Conservation (phyloP, 2,888 invertebrate genomes). For the Eulithis testata region DNA sequence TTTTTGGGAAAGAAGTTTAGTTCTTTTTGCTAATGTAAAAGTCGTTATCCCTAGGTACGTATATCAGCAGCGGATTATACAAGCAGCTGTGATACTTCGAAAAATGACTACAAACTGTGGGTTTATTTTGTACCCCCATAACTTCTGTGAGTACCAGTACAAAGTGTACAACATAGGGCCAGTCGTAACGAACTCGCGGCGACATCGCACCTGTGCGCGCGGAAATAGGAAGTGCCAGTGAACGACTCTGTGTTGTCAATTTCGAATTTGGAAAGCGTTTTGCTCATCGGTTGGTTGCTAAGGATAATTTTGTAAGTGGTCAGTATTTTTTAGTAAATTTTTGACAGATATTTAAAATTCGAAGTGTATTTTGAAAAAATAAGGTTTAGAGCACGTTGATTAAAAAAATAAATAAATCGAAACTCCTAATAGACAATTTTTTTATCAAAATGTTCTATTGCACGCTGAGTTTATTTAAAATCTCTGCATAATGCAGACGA, state of each 20-base stretch:
- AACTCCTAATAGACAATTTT: no score
- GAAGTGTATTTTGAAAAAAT: no score
- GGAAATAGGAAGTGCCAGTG: conserved; percentile 77
- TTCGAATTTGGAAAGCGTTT: conserved; percentile 58
- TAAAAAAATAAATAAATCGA: no score
- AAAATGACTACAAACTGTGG: conserved; percentile 7
- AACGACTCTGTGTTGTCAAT: conserved; percentile 51
- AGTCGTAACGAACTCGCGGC: conserved; percentile 56
- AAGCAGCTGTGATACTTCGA: neutral
- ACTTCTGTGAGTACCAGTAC: conserved; percentile 5
- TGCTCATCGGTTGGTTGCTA: conserved; percentile 42
- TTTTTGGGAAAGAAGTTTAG: no score
- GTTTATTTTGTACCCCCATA: conserved; percentile 7
- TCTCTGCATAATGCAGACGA: no score
- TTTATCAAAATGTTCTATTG: no score
- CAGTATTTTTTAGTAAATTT: conserved; percentile 14
- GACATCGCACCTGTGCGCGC: conserved; percentile 56
- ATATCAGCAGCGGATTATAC: no score
- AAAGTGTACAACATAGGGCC: conserved; percentile 34
- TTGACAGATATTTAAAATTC: no score
- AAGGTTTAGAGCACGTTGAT: no score
- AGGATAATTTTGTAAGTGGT: conserved; percentile 42
- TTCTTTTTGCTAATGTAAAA: no score
- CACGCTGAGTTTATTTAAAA: no score
- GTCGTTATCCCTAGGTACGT: no score